Conservation (phyloP, 1,140 invertebrate species). For the Plodia interpunctella region DNA sequence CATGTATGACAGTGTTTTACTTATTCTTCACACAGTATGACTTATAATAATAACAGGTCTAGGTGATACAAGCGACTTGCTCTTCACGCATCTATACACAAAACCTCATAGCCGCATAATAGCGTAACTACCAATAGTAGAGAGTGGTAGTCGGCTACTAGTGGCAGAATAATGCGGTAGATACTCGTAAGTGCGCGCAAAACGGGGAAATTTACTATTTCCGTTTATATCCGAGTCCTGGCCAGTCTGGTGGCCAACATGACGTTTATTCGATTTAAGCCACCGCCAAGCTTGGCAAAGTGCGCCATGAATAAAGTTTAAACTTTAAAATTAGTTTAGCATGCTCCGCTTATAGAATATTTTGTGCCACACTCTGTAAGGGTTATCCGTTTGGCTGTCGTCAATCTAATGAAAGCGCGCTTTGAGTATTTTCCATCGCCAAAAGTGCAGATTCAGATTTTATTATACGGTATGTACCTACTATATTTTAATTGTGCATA, state of each 20-base stretch:
- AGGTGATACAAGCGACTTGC: too few relatives aligned
- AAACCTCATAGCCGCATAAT: background rate
- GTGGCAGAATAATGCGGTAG: conserved; percentile 18
- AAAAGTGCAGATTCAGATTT: too few relatives aligned
- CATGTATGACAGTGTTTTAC: too few relatives aligned
- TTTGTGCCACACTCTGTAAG: background rate
- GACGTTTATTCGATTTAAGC: conserved; percentile 55
- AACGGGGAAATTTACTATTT: conserved; percentile 43
- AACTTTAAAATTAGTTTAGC: conserved; percentile 38
- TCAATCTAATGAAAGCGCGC: background rate
- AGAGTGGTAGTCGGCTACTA: background rate
- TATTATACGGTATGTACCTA: too few relatives aligned
- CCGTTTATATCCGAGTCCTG: conserved; percentile 25
- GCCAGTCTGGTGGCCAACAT: conserved; percentile 23
- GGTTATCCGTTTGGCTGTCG: background rate
- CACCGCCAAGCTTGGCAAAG: conserved; percentile 34
- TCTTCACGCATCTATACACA: background rate
- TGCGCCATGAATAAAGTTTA: conserved; percentile 43
- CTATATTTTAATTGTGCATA: too few relatives aligned
- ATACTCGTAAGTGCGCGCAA: conserved; percentile 30
- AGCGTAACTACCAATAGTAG: background rate
- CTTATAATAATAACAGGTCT: too few relatives aligned
- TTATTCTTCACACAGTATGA: too few relatives aligned
- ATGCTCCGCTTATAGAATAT: conserved; percentile 13
- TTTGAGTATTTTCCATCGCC: background rate